Evolutionary conservation across 92 coral and sea anemone species (phyloP), one percentile per base, ranked within the genome.

Genomic region (Phenganax marumi): DNA sequence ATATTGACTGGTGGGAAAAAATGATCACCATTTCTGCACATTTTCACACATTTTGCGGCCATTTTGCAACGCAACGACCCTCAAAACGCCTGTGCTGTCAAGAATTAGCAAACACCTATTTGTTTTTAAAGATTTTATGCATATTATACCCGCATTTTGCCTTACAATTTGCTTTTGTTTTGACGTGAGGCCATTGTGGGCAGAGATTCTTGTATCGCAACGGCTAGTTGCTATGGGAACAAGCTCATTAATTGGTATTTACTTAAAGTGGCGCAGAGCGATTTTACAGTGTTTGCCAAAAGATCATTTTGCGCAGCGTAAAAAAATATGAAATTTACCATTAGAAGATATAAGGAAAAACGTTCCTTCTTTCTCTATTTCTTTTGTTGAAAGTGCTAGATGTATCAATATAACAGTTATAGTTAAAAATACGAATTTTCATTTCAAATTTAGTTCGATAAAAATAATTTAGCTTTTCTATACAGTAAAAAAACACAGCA

Each of bases 1-100:
- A 91, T 53, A 33, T 87, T 89, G 68, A 87, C 90, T 17, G 89
- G 90, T 14, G 89, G 90, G 75, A 50, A 84, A 11, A 52, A 84
- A 12, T 82, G 49, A 68, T 91, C 97, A 62, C 97, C 97, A 79
- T 93, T 93, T 61, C 87, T 85, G 50, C 83, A 78, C 58, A 78
- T 46, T 78, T 78, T 78, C 14, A 78, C 83, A 46, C 83, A 61
- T 61, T 78, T 78, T 56, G 83, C 51, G 55, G 83, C 19, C 83
- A 78, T 78, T 16, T 62, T 63, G 17, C 48, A 58, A 46, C 50
- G 5, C 43, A 33, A 33, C 43, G 43, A 5, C 43, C 43, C 43
- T 33, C 43, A 33, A 33, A 33, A 33, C 43, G 43, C 43, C 43
- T 1, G 43, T 33, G 43, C 43, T 33, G 43, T 33, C 43, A 33